A percentile compares a stretch with the other conserved stretches of the same genome.
Evolutionary conservation across 2,797 vertebrate genomes (phyloP).

Genomic region (Eurystomus glaucurus): DNA sequence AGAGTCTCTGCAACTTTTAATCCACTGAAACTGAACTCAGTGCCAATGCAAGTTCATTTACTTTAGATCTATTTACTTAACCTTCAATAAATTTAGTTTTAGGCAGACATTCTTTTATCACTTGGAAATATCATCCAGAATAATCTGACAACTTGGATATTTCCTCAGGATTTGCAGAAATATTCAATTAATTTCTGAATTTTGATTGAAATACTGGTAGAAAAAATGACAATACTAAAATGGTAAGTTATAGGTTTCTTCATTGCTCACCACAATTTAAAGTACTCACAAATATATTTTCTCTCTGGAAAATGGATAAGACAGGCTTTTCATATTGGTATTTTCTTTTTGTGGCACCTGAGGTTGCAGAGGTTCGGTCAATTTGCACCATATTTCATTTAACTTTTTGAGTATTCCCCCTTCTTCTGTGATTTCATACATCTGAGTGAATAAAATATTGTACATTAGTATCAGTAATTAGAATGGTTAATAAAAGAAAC

Average conservation of each 20-base stretch:
- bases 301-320: slow-evolving; percentile 94
- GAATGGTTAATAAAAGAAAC: not conserved
- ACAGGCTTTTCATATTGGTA: slow-evolving; percentile 89
- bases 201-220: not conserved
- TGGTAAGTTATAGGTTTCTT: not conserved
- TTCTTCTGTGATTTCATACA: slow-evolving; percentile 91
- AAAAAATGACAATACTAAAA: not conserved
- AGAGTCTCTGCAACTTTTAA: not conserved
- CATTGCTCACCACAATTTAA: not conserved
- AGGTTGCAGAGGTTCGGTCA: slow-evolving; percentile 91
- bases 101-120: not conserved
- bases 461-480: not conserved
- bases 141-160: not conserved
- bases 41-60: not conserved
- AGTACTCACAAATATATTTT: slow-evolving; percentile 95
- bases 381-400: slow-evolving; percentile 84
- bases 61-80: not conserved
- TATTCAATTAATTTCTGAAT: not conserved
- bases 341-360: slow-evolving; percentile 86
- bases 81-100: not conserved
- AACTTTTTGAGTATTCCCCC: slow-evolving; percentile 87
- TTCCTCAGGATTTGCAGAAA: not conserved
- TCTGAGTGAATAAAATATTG: slow-evolving; percentile 80
- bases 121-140: not conserved
- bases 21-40: not conserved